Conservation (phyloP, 2,888 invertebrate species). For the Troides helena region DNA sequence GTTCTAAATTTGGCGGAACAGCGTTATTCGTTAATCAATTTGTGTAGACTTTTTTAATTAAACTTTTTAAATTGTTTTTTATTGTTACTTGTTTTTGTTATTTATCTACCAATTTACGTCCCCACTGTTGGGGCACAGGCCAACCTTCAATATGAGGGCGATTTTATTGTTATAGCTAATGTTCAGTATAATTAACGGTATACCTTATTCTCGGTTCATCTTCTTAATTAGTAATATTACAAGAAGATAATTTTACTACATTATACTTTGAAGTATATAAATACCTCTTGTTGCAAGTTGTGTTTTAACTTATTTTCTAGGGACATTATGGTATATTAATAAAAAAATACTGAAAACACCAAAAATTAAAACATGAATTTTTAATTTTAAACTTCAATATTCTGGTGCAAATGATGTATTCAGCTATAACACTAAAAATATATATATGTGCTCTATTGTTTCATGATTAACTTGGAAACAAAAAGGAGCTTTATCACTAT, state of each 20-base stretch:
- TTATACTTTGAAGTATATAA: not conserved
- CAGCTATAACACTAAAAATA: not conserved
- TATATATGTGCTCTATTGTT: not conserved
- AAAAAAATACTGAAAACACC: too few relatives aligned
- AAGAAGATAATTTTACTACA: not conserved
- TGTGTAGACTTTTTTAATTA: conserved; percentile 20
- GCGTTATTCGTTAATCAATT: conserved; percentile 18
- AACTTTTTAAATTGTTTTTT: not conserved
- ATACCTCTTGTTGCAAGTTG: too few relatives aligned
- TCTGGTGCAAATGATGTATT: not conserved
- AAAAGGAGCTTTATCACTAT: conserved; percentile 4
- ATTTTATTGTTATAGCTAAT: not conserved
- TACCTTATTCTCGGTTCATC: not conserved
- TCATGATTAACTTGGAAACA: conserved; percentile 1
- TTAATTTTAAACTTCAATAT: not conserved
- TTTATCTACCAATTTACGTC: too few relatives aligned
- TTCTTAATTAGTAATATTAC: not conserved
- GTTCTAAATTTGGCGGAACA: conserved; percentile 49
- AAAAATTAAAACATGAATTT: too few relatives aligned
- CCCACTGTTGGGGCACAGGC: too few relatives aligned
- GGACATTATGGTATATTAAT: too few relatives aligned
- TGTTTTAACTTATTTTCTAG: too few relatives aligned
- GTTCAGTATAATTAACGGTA: not conserved
- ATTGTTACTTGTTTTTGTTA: too few relatives aligned
- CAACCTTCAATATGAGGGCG: too few relatives aligned